phyloP scores from a whole-genome alignment of 2,797 vertebrate genomes.

The Myoxocephalus aenaeus region DNA sequence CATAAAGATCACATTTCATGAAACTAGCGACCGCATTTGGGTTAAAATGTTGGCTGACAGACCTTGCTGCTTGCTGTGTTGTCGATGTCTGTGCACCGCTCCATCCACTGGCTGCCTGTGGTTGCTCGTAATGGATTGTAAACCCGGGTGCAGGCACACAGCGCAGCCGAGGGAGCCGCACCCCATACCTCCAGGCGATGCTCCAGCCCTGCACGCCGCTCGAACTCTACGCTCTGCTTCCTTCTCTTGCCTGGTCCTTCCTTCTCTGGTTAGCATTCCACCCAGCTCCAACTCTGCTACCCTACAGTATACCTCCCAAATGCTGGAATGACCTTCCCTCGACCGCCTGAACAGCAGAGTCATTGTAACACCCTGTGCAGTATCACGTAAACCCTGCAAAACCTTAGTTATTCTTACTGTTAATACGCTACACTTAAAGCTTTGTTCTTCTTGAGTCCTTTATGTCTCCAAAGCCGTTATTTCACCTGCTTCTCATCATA shows the following conservation, averaged over 20 bases:
- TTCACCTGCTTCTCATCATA: not conserved
- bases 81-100: slow-evolving; percentile 48
- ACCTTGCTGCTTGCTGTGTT: slow-evolving; percentile 31
- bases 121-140: slow-evolving; percentile 70
- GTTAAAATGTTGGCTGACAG: slow-evolving; percentile 14
- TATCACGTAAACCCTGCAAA: not conserved
- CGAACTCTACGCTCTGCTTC: slow-evolving; percentile 64
- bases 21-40: slow-evolving; percentile 17
- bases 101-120: slow-evolving; percentile 58
- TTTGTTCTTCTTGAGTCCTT: not conserved
- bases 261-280: slow-evolving; percentile 57
- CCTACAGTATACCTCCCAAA: slow-evolving; percentile 42
- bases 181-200: slow-evolving; percentile 74
- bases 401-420: not conserved
- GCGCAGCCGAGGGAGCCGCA: slow-evolving; percentile 60
- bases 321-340: slow-evolving; percentile 48
- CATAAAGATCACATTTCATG: slow-evolving; percentile 7
- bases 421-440: not conserved
- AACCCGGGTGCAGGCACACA: slow-evolving; percentile 60
- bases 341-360: slow-evolving; percentile 21
- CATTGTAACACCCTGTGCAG: not conserved
- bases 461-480: not conserved
- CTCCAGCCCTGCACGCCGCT: slow-evolving; percentile 65
- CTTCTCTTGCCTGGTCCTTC: slow-evolving; percentile 49
- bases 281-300: slow-evolving; percentile 42